A percentile compares a stretch with the other conserved stretches of the same genome.
These are phyloP conservation scores for Xerus rutilus DNA, from an alignment of 2,797 vertebrate genomes.

Conservation along the genomic window DNA sequence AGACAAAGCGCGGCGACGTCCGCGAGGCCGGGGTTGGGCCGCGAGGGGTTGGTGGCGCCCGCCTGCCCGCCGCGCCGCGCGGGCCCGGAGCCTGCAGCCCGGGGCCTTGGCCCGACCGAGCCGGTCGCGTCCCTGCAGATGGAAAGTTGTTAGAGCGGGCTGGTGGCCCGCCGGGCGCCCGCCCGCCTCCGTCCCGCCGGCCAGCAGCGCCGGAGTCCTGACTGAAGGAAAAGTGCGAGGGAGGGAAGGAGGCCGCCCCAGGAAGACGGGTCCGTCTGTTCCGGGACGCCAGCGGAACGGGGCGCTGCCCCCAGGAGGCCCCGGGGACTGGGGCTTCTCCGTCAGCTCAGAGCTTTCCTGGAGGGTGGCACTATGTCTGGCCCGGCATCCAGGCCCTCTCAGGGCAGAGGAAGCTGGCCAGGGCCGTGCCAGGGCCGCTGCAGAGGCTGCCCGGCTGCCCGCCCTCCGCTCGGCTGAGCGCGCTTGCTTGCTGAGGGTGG, in stretches of 20 bases:
- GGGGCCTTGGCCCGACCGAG: neutral
- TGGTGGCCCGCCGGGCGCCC: neutral
- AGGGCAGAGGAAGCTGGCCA: neutral
- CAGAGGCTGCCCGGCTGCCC: neutral
- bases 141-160: neutral
- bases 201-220: neutral
- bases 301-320: neutral
- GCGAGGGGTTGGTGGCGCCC: neutral
- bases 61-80: neutral
- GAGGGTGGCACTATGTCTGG: neutral
- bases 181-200: neutral
- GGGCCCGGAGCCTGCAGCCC: neutral
- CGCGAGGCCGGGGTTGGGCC: neutral
- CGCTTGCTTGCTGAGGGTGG: neutral
- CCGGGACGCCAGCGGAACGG: neutral
- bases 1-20: conserved; percentile 59
- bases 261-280: too few species aligned
- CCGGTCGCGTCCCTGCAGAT: neutral
- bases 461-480: neutral
- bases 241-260: neutral
- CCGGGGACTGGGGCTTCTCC: neutral
- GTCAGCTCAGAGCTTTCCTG: neutral
- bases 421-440: too few species aligned
- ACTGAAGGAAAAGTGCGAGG: neutral
- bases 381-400: neutral